Conservation (phyloP, 2,888 invertebrate genomes). For the Mechanitis messenoides region DNA sequence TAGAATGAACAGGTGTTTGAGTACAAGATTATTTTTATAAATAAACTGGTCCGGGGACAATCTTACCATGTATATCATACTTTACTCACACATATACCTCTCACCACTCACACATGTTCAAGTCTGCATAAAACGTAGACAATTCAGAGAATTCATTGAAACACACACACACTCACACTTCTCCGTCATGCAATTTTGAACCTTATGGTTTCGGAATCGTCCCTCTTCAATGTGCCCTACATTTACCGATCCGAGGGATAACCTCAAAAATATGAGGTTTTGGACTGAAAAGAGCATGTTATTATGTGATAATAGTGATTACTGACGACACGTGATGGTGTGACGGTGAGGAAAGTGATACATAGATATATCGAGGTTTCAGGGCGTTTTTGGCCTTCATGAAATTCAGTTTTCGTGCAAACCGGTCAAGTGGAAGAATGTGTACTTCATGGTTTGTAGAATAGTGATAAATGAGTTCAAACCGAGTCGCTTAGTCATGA, state of each 20-base stretch:
- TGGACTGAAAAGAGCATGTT: slow-evolving; percentile 45
- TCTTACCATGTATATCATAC: slow-evolving; percentile 35
- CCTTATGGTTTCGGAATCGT: slow-evolving; percentile 43
- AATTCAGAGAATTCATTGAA: slow-evolving; percentile 31
- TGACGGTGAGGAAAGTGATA: slow-evolving; percentile 2
- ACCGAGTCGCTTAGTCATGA: neutral
- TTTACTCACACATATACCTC: slow-evolving; percentile 45
- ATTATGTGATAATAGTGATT: slow-evolving; percentile 27
- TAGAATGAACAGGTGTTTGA: no score
- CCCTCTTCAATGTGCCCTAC: slow-evolving; percentile 61
- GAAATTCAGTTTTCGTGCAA: neutral
- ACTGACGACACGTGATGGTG: slow-evolving; percentile 2
- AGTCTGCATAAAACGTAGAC: slow-evolving; percentile 16
- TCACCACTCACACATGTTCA: slow-evolving; percentile 31
- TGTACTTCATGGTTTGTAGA: neutral
- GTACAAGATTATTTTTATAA: no score
- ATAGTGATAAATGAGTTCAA: neutral
- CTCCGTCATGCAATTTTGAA: slow-evolving; percentile 47
- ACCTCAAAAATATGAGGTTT: slow-evolving; percentile 67
- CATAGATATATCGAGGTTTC: neutral
- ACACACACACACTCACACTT: slow-evolving; percentile 39
- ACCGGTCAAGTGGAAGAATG: neutral
- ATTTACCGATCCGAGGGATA: slow-evolving; percentile 65
- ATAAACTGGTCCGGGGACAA: slow-evolving; percentile 30
- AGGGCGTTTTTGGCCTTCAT: neutral